Conservation (phyloP, 2,888 invertebrate species). For the Papilio elwesi region DNA sequence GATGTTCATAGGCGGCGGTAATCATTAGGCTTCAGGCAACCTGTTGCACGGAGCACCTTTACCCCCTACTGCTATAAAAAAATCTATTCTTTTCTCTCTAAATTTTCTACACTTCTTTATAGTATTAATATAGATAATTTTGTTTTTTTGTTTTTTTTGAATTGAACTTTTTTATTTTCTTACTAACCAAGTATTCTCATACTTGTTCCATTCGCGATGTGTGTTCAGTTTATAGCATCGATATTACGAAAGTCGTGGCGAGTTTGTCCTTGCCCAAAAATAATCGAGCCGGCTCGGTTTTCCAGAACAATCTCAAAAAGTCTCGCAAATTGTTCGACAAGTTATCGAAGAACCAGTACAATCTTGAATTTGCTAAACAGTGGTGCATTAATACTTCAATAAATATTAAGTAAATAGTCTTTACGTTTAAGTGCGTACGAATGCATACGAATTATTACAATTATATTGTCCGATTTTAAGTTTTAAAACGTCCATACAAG, state of each 20-base stretch:
- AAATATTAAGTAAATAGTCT: slow-evolving; percentile 13
- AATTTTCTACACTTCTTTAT: too few relatives aligned
- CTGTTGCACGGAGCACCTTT: too few relatives aligned
- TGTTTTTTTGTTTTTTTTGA: not conserved
- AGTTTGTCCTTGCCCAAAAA: slow-evolving; percentile 29
- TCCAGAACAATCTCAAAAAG: slow-evolving; percentile 25
- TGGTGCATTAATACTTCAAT: slow-evolving; percentile 6
- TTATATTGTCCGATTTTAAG: too few relatives aligned
- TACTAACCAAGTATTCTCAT: not conserved
- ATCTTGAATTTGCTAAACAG: slow-evolving; percentile 15
- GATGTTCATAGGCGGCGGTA: too few relatives aligned
- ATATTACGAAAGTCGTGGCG: slow-evolving; percentile 18
- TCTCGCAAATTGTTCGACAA: slow-evolving; percentile 24
- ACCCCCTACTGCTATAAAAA: too few relatives aligned
- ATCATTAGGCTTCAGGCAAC: too few relatives aligned
- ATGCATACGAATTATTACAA: too few relatives aligned
- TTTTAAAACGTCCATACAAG: too few relatives aligned
- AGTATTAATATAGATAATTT: too few relatives aligned
- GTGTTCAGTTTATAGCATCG: not conserved
- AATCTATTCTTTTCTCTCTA: too few relatives aligned
- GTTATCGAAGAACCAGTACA: slow-evolving; percentile 13
- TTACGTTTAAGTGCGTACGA: not conserved
- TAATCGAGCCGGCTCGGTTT: slow-evolving; percentile 13
- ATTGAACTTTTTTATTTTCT: too few relatives aligned
- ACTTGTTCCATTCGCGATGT: slow-evolving; percentile 1